phyloP scores from a whole-genome alignment of 2,888 invertebrate species.

The Epirrita christyi region DNA sequence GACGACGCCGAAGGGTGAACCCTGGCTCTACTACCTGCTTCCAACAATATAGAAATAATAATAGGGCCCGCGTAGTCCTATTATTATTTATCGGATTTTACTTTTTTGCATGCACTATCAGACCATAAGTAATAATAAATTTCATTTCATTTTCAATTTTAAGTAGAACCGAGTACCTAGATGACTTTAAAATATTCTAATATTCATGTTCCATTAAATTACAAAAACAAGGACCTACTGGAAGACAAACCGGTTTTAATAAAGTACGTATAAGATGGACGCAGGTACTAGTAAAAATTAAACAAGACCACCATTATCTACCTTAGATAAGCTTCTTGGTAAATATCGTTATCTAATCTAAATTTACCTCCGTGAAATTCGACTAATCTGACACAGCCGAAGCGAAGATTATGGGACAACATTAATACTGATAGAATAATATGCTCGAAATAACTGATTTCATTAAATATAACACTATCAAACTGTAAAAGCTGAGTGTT shows the following conservation, averaged over 20 bases:
- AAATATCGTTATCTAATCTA: conserved; percentile 77
- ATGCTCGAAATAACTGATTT: neutral
- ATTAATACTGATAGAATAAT: conserved; percentile 50
- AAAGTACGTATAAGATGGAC: neutral
- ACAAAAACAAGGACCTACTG: neutral
- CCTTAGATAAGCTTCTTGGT: conserved; percentile 54
- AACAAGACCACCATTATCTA: conserved; percentile 42
- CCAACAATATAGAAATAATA: conserved; percentile 69
- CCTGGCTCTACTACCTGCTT: conserved; percentile 75
- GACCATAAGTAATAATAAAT: too few relatives aligned
- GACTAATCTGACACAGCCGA: conserved; percentile 63
- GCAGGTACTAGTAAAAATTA: conserved; percentile 11
- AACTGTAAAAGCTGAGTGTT: too few relatives aligned
- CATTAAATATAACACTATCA: too few relatives aligned
- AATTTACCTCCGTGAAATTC: conserved; percentile 55
- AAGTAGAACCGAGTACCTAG: neutral
- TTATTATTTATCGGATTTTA: conserved; percentile 31
- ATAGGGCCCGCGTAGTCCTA: conserved; percentile 58
- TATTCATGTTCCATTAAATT: too few relatives aligned
- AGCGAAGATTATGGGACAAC: conserved; percentile 65
- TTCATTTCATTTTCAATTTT: neutral
- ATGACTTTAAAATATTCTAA: too few relatives aligned
- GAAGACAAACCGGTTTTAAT: neutral
- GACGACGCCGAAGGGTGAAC: conserved; percentile 62
- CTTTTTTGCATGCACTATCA: conserved; percentile 8